Conservation (phyloP, 2,113 vertebrate genomes). For the Brachyistius frenatus region DNA sequence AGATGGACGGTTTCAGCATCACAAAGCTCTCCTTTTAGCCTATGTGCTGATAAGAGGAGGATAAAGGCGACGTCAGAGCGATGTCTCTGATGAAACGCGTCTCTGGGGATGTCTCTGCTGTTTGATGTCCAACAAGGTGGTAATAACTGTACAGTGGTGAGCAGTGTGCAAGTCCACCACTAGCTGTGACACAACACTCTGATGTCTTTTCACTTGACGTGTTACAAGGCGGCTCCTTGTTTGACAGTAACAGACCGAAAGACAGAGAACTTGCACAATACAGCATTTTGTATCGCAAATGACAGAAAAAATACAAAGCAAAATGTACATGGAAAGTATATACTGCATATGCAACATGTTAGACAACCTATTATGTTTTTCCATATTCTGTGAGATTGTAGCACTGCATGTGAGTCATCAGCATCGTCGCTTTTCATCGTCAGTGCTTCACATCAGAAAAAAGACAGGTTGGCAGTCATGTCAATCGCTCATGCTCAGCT, state of each 20-base stretch:
- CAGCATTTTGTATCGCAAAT: too few species aligned
- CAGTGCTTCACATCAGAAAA: too few species aligned
- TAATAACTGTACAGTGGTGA: neutral
- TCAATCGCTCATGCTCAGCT: too few species aligned
- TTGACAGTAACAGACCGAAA: neutral
- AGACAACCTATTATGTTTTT: too few species aligned
- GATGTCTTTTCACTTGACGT: neutral
- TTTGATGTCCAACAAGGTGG: slow-evolving; percentile 3
- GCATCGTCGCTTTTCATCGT: too few species aligned
- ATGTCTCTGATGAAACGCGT: neutral
- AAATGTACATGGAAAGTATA: too few species aligned
- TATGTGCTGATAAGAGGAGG: neutral
- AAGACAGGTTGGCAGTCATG: too few species aligned
- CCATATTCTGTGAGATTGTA: too few species aligned
- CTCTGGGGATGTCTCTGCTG: neutral
- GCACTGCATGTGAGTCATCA: too few species aligned
- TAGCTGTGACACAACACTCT: neutral
- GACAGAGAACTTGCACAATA: too few species aligned
- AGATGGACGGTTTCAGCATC: slow-evolving; percentile 9
- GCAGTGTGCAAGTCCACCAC: neutral
- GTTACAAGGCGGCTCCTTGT: neutral
- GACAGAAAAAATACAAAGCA: too few species aligned
- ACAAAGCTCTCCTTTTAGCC: neutral
- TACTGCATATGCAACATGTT: too few species aligned
- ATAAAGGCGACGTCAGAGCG: neutral